phyloP scores from a whole-genome alignment of 2,113 vertebrate genomes.

The Bettongia penicillata region DNA sequence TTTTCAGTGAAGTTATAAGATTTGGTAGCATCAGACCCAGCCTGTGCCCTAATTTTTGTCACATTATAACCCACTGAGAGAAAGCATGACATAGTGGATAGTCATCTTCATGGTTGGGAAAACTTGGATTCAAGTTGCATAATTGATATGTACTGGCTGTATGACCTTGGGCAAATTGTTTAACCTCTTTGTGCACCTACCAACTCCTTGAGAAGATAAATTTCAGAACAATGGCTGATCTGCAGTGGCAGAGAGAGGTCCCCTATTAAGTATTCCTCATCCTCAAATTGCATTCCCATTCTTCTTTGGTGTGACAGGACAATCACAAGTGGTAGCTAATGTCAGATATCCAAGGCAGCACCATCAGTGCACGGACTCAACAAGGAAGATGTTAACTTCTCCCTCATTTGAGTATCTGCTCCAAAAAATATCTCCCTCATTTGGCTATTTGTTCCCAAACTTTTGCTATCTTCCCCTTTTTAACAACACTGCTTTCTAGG shows the following conservation, averaged over 20 bases:
- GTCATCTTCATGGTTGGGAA: too few species aligned
- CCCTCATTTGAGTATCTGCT: background rate
- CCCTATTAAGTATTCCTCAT: background rate
- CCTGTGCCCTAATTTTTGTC: too few species aligned
- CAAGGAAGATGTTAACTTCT: background rate
- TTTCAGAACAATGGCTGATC: background rate
- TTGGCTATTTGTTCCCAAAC: background rate
- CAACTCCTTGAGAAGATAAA: background rate
- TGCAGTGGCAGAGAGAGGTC: background rate
- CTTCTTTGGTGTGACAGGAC: background rate
- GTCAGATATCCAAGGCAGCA: background rate
- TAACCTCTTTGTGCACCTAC: rapidly evolving
- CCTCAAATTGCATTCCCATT: background rate
- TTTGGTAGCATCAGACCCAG: too few species aligned
- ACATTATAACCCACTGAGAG: too few species aligned
- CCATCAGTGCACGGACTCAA: background rate
- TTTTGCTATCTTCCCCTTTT: background rate
- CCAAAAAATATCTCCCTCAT: background rate
- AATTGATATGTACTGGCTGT: too few species aligned
- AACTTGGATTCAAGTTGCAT: too few species aligned
- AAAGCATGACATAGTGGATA: too few species aligned
- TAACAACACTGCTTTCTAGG: background rate
- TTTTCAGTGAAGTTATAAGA: too few species aligned
- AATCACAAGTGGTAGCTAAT: background rate
- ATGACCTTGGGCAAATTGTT: background rate